A percentile compares a stretch with the other conserved stretches of the same genome.
Conservation (phyloP, 1,140 invertebrate species). For the Zeugodacus cucurbitae region DNA sequence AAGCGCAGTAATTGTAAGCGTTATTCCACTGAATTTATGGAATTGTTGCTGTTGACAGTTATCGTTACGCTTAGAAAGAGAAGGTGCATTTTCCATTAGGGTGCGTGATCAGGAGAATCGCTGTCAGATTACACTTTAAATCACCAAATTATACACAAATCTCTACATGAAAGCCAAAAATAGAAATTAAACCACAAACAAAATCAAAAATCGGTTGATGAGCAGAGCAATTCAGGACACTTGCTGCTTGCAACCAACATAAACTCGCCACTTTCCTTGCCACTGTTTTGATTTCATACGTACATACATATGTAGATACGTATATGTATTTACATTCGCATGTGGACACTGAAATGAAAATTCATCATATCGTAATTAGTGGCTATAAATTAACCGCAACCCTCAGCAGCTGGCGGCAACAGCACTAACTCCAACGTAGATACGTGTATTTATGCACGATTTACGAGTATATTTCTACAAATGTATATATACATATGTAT, state of each 20-base stretch:
- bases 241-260: background rate
- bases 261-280: background rate
- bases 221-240: constrained; percentile 10
- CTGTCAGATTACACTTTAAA: constrained; percentile 26
- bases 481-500: background rate
- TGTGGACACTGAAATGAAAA: constrained; percentile 2
- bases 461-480: too few species aligned
- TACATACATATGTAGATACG: background rate
- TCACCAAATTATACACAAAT: background rate
- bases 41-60: constrained; percentile 14
- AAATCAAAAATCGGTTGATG: too few species aligned
- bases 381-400: constrained; percentile 42
- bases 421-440: background rate
- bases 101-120: background rate
- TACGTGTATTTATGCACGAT: too few species aligned
- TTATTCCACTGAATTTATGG: background rate
- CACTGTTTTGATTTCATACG: background rate
- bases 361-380: constrained; percentile 44
- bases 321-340: background rate
- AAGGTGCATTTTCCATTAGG: background rate
- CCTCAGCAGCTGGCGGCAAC: background rate
- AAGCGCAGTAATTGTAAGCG: background rate
- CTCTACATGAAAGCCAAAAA: background rate
- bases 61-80: background rate
- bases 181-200: background rate